Evolutionary conservation across 2,113 vertebrate genomes (phyloP).

Genomic region (Rallus limicola): DNA sequence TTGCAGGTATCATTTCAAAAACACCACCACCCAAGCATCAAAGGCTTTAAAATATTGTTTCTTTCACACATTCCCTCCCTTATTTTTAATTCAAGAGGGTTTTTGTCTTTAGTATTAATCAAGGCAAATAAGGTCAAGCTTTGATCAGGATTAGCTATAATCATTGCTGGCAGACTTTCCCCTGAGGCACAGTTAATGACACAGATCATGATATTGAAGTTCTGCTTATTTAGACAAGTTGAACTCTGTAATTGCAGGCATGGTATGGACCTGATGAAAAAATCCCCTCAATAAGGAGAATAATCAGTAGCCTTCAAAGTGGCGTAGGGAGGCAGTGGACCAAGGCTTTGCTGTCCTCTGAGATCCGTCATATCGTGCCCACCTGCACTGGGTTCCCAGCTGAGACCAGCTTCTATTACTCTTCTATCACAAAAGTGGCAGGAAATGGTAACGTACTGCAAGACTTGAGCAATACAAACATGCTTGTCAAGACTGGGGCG

Average conservation of each 20-base stretch:
- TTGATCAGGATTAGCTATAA: constrained; percentile 49
- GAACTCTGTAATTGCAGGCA: constrained; percentile 64
- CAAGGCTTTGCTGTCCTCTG: constrained; percentile 62
- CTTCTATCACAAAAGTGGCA: constrained; percentile 24
- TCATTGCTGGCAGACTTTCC: constrained; percentile 10
- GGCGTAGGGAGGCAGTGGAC: constrained; percentile 55
- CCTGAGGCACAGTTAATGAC: constrained; percentile 2
- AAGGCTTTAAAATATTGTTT: background rate
- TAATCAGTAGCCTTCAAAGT: constrained; percentile 54
- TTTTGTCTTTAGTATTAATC: constrained; percentile 18
- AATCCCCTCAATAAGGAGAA: constrained; percentile 22
- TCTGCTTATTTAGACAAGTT: constrained; percentile 23
- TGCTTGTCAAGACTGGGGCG: background rate
- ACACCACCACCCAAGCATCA: background rate
- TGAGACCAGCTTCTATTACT: constrained; percentile 57
- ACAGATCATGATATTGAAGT: background rate
- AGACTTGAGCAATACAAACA: background rate
- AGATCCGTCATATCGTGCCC: constrained; percentile 55
- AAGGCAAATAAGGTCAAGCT: constrained; percentile 30
- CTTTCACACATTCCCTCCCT: background rate
- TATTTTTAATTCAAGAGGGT: background rate
- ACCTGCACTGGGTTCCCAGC: constrained; percentile 54
- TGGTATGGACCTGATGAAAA: constrained; percentile 44
- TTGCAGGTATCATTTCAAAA: constrained; percentile 60
- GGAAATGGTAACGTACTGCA: constrained; percentile 28